Conservation (phyloP, 1,140 invertebrate species). For the Drosophila tani region DNA sequence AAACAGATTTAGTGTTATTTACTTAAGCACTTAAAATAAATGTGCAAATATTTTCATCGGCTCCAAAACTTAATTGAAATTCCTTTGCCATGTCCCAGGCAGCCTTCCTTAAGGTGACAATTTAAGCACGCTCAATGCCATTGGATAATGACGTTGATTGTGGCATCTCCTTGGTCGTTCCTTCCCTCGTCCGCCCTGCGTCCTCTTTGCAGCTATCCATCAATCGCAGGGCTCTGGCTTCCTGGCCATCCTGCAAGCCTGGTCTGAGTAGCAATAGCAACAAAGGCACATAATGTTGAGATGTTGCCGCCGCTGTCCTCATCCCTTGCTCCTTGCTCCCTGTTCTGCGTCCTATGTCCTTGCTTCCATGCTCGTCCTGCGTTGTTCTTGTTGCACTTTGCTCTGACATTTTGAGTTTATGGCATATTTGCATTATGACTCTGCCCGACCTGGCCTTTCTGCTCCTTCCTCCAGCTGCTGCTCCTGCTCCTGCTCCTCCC, state of each 20-base stretch:
- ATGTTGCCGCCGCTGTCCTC: constrained; percentile 61
- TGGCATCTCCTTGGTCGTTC: constrained; percentile 46
- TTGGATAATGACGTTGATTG: constrained; percentile 76
- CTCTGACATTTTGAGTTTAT: constrained; percentile 80
- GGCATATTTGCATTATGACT: constrained; percentile 80
- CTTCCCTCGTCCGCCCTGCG: constrained; percentile 14
- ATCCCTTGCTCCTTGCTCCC: constrained; percentile 7
- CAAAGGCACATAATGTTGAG: constrained; percentile 65
- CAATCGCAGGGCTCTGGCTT: constrained; percentile 61
- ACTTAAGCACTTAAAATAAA: constrained; percentile 45
- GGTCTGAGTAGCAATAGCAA: constrained; percentile 37
- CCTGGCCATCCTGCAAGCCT: constrained; percentile 39
- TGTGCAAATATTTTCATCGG: constrained; percentile 52
- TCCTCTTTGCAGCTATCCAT: constrained; percentile 53
- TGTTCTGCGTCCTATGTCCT: constrained; percentile 11
- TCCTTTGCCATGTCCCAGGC: constrained; percentile 47
- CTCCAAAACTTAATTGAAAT: constrained; percentile 64
- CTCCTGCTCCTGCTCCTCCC: not conserved
- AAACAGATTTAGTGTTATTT: constrained; percentile 66
- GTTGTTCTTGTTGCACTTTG: constrained; percentile 66
- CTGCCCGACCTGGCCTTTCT: constrained; percentile 33
- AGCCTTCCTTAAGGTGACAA: constrained; percentile 62
- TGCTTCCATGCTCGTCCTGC: constrained; percentile 24
- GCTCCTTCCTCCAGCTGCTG: constrained; percentile 8
- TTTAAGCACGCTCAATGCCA: constrained; percentile 75